Evolutionary conservation across 2,888 invertebrate species (phyloP).

Genomic region (Platycheirus albimanus): DNA sequence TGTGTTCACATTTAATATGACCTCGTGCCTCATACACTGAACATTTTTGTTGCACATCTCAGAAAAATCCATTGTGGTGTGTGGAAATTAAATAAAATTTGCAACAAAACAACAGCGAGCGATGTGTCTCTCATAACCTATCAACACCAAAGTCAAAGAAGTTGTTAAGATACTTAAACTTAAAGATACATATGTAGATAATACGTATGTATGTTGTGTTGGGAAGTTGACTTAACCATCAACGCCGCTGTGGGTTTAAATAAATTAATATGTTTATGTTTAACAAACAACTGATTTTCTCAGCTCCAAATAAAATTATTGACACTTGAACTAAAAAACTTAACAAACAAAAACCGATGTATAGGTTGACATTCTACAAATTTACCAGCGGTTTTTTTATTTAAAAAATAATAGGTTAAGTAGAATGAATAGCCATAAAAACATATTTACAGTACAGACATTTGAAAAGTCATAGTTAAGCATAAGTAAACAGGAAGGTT

Average conservation of each 20-base stretch:
- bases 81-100: constrained; percentile 52
- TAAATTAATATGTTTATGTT: constrained; percentile 39
- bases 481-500: constrained; percentile 12
- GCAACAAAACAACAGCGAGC: constrained; percentile 21
- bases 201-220: too few relatives aligned
- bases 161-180: constrained; percentile 21
- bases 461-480: too few relatives aligned
- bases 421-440: background rate
- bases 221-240: too few relatives aligned
- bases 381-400: constrained; percentile 18
- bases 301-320: constrained; percentile 43
- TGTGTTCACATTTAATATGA: background rate
- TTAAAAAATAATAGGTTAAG: background rate
- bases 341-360: background rate
- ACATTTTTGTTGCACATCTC: constrained; percentile 34
- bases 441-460: constrained; percentile 35
- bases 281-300: constrained; percentile 36
- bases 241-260: constrained; percentile 24
- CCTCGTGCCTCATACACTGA: constrained; percentile 43
- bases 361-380: constrained; percentile 8
- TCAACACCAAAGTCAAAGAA: constrained; percentile 20
- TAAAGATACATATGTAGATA: too few relatives aligned
- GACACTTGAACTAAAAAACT: constrained; percentile 37
- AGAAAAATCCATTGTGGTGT: constrained; percentile 48
- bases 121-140: constrained; percentile 45